These are phyloP conservation scores for Amphiprion clarkii DNA, from an alignment of 2,797 vertebrate species.

Conservation along the genomic window DNA sequence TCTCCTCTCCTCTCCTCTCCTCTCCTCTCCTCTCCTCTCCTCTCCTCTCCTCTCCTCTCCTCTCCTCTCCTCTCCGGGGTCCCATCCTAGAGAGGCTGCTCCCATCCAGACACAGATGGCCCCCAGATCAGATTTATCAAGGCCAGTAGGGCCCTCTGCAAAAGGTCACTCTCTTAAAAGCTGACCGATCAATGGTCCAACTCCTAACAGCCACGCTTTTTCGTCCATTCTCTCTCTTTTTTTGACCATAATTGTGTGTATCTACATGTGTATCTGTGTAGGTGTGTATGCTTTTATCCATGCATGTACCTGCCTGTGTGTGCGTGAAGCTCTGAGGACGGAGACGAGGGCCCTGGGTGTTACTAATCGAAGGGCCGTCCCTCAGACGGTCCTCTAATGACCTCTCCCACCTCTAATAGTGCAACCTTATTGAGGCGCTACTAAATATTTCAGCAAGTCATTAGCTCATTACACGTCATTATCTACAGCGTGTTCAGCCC, in stretches of 20 bases:
- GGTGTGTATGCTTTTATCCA: constrained; percentile 60
- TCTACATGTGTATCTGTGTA: constrained; percentile 56
- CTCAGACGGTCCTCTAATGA: constrained; percentile 77
- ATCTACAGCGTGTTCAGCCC: constrained; percentile 80
- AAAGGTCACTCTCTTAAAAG: constrained; percentile 94
- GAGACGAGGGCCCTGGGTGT: constrained; percentile 71
- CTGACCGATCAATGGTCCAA: constrained; percentile 89
- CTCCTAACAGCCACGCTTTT: constrained; percentile 81
- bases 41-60: constrained; percentile 14
- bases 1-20: not conserved
- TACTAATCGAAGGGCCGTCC: constrained; percentile 81
- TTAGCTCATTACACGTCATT: constrained; percentile 87
- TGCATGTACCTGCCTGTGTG: constrained; percentile 53
- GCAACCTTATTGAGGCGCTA: constrained; percentile 79
- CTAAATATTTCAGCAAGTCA: constrained; percentile 89
- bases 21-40: not conserved
- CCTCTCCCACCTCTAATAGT: constrained; percentile 80
- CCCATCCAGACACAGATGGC: constrained; percentile 88
- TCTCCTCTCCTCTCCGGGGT: constrained; percentile 76
- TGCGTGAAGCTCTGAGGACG: constrained; percentile 48
- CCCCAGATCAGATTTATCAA: constrained; percentile 95
- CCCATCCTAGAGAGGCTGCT: constrained; percentile 74
- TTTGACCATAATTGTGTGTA: constrained; percentile 53
- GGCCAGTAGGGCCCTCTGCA: constrained; percentile 89
- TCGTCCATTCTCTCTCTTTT: constrained; percentile 27